These are phyloP conservation scores for Oasisia sp. DNA, from an alignment of 2,888 invertebrate genomes.

Conservation along the genomic window DNA sequence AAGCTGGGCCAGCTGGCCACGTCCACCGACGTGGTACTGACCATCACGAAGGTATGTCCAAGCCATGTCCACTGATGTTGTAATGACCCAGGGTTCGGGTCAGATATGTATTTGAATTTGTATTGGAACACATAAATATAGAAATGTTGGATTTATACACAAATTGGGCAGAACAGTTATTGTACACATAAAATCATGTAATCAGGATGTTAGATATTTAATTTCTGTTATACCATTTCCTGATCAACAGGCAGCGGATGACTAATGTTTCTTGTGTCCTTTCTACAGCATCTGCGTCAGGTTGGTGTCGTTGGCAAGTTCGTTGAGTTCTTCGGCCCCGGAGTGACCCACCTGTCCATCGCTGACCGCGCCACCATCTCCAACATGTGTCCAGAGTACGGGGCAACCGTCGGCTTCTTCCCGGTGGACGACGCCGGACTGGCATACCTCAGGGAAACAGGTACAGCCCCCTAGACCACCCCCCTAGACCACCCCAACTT, in stretches of 20 bases:
- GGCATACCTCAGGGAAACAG: slow-evolving; percentile 85
- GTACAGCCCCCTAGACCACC: slow-evolving; percentile 64
- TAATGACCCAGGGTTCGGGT: no score
- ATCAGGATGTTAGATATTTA: neutral
- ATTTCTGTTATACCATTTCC: neutral
- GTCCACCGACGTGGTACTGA: slow-evolving; percentile 95
- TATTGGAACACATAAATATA: no score
- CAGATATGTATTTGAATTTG: no score
- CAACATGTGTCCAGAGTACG: slow-evolving; percentile 99
- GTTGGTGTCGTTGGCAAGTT: slow-evolving; percentile 98
- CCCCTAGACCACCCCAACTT: neutral
- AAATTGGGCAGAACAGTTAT: neutral
- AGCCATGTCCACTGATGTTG: neutral
- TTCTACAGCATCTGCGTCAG: slow-evolving; percentile 81
- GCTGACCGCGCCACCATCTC: slow-evolving; percentile 97
- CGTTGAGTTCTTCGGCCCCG: slow-evolving; percentile 98
- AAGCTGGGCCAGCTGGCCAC: slow-evolving; percentile 84
- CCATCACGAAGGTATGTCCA: slow-evolving; percentile 87
- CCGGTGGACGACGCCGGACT: slow-evolving; percentile 86
- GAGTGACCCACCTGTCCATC: slow-evolving; percentile 88
- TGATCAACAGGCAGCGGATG: neutral
- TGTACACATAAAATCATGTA: neutral
- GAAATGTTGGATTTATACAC: neutral
- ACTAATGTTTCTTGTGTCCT: neutral
- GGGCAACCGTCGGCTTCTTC: slow-evolving; percentile 95